phyloP scores from a whole-genome alignment of 2,113 vertebrate species.

The Heterotis niloticus region DNA sequence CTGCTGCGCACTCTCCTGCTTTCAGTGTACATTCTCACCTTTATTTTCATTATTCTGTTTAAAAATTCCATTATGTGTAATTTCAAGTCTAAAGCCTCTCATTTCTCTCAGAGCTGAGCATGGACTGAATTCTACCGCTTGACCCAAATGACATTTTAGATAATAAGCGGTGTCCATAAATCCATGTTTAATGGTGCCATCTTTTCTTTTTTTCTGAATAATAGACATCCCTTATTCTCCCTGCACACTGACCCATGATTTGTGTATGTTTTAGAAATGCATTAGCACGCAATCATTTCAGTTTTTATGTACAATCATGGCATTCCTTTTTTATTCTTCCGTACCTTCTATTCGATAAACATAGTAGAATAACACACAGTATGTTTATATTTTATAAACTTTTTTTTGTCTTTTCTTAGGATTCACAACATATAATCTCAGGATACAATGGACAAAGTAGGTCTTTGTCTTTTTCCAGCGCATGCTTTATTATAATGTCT shows the following conservation, averaged over 20 bases:
- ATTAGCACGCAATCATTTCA: slow-evolving; percentile 57
- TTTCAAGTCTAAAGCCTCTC: slow-evolving; percentile 27
- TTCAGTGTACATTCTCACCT: neutral
- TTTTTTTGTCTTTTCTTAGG: slow-evolving; percentile 55
- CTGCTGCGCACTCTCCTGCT: neutral
- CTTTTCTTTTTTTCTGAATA: neutral
- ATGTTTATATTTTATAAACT: neutral
- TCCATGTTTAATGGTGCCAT: slow-evolving; percentile 33
- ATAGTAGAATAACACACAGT: no score
- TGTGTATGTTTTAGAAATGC: slow-evolving; percentile 45
- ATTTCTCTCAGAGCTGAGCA: slow-evolving; percentile 41
- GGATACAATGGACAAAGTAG: slow-evolving; percentile 90
- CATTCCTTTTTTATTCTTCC: slow-evolving; percentile 13
- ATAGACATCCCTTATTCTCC: slow-evolving; percentile 17
- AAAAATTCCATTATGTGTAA: slow-evolving; percentile 27
- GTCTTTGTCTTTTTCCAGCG: slow-evolving; percentile 43
- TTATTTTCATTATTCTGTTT: slow-evolving; percentile 3
- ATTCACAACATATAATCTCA: slow-evolving; percentile 84
- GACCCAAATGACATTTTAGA: slow-evolving; percentile 39
- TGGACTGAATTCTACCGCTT: slow-evolving; percentile 34
- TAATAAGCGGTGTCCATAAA: slow-evolving; percentile 40
- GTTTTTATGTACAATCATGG: slow-evolving; percentile 21
- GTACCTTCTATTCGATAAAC: slow-evolving; percentile 36
- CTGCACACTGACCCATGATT: slow-evolving; percentile 38
- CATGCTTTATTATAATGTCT: slow-evolving; percentile 1